A percentile compares a stretch with the other conserved stretches of the same genome.
These are phyloP conservation scores for Rhizomys pruinosus DNA, from an alignment of 2,113 vertebrate species.

Conservation along the genomic window DNA sequence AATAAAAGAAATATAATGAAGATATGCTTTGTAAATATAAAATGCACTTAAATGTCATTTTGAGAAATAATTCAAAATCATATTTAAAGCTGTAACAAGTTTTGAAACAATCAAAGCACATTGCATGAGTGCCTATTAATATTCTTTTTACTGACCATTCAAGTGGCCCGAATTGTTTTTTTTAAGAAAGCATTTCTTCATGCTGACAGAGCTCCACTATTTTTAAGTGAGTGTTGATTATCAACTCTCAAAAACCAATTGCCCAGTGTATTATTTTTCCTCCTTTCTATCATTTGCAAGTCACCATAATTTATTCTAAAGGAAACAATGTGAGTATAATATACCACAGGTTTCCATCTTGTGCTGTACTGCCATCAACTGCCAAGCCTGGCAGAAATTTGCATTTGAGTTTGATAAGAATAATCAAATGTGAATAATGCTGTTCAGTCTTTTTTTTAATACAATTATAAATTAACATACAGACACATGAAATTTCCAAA, in stretches of 20 bases:
- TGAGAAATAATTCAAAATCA: slow-evolving; percentile 59
- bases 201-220: neutral
- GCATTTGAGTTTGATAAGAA: neutral
- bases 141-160: slow-evolving; percentile 28
- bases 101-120: slow-evolving; percentile 45
- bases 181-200: slow-evolving; percentile 18
- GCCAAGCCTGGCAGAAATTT: neutral
- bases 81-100: slow-evolving; percentile 51
- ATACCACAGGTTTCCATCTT: slow-evolving; percentile 50
- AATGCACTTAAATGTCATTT: slow-evolving; percentile 42
- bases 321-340: slow-evolving; percentile 19
- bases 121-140: slow-evolving; percentile 5
- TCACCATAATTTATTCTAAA: slow-evolving; percentile 21
- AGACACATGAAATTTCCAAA: neutral
- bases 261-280: neutral
- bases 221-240: slow-evolving; percentile 60
- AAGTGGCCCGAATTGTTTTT: slow-evolving; percentile 48
- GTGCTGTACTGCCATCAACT: neutral
- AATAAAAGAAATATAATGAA: slow-evolving; percentile 59
- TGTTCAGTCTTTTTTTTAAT: slow-evolving; percentile 26
- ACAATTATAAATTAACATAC: neutral
- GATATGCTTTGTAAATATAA: slow-evolving; percentile 21
- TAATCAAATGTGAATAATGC: slow-evolving; percentile 1
- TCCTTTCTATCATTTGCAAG: slow-evolving; percentile 47
- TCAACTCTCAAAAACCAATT: slow-evolving; percentile 28